Percentiles rank a stretch among this genome's conserved stretches.
These are phyloP conservation scores for Euphydryas editha DNA, from an alignment of 2,888 invertebrate genomes.

Conservation along the genomic window DNA sequence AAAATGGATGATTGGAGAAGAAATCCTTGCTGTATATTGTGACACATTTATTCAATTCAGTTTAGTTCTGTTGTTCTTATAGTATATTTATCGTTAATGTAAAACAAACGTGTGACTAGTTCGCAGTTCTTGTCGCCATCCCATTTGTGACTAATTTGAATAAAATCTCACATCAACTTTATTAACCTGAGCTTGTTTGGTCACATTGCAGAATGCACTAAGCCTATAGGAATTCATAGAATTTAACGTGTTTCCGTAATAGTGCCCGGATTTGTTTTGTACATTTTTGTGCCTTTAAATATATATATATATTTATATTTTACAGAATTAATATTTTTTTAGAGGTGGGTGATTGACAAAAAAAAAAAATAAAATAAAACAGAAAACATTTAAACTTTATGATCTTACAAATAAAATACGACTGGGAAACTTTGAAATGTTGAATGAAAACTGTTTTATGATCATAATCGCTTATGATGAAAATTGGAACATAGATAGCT, in stretches of 20 bases:
- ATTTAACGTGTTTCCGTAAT: not conserved
- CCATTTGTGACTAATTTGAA: conserved; percentile 1
- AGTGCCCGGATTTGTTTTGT: not conserved
- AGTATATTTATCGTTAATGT: not conserved
- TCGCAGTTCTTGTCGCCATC: not conserved
- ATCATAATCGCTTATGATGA: too few species aligned
- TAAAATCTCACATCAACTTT: conserved; percentile 8
- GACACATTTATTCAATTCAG: not conserved
- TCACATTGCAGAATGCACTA: conserved; percentile 8
- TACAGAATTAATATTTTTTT: too few species aligned
- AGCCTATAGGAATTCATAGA: conserved; percentile 8
- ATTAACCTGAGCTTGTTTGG: not conserved
- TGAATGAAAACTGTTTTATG: too few species aligned
- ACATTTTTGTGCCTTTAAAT: not conserved
- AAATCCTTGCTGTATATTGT: too few species aligned
- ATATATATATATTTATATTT: too few species aligned
- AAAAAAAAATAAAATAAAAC: too few species aligned
- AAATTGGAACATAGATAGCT: too few species aligned
- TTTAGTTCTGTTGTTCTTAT: not conserved
- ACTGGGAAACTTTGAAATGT: too few species aligned
- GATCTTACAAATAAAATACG: too few species aligned
- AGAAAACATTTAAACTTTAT: too few species aligned
- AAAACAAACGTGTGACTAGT: not conserved
- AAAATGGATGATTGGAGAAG: too few species aligned
- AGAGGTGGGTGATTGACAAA: too few species aligned